Percentiles rank a stretch among this genome's conserved stretches.
phyloP scores from a whole-genome alignment of 2,888 invertebrate species.

The Nephrotoma flavescens region DNA sequence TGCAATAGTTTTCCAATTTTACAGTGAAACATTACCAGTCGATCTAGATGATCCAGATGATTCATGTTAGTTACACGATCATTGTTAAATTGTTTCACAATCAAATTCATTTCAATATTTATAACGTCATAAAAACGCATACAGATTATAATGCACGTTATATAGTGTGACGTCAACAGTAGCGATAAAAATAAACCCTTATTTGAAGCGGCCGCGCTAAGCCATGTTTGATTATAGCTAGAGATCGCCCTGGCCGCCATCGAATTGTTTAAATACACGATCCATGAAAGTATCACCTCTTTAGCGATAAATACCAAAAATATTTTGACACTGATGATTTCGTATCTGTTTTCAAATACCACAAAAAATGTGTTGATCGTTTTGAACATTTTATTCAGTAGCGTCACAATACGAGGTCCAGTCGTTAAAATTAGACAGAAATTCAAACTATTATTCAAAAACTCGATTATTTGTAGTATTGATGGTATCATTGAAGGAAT shows the following conservation, averaged over 20 bases:
- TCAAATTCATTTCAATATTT: background rate
- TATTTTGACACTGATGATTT: background rate
- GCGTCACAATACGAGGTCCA: background rate
- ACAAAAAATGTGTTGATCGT: background rate
- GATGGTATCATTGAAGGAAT: background rate
- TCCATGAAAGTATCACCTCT: background rate
- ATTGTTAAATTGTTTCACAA: background rate
- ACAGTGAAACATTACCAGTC: background rate
- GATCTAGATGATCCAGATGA: background rate
- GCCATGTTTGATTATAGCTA: background rate
- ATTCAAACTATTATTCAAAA: background rate
- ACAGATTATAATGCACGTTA: background rate
- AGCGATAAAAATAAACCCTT: background rate
- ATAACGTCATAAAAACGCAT: background rate
- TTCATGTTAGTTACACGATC: background rate
- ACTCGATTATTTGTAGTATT: background rate
- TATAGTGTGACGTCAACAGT: background rate
- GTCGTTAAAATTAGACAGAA: background rate
- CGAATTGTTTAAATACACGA: background rate
- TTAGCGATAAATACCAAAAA: background rate
- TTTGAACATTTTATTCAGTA: background rate
- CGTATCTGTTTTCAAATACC: background rate
- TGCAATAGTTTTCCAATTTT: background rate
- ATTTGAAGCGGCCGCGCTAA: background rate
- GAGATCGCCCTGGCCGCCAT: background rate